These are phyloP conservation scores for Chauna torquata DNA, from an alignment of 2,113 vertebrate species.

Conservation along the genomic window DNA sequence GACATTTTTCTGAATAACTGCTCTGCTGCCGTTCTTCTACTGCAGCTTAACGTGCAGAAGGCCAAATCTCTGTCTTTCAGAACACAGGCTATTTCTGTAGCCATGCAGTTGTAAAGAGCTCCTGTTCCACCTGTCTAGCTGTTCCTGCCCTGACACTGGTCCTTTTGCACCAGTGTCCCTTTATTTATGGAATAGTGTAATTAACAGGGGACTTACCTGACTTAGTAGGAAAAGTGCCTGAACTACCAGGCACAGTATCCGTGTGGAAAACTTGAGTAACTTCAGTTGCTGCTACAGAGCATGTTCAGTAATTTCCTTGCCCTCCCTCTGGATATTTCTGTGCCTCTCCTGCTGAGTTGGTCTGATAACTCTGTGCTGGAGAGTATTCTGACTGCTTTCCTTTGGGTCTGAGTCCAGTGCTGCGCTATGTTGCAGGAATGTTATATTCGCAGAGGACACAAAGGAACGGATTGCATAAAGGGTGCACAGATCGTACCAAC, in stretches of 20 bases:
- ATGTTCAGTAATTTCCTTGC: not conserved
- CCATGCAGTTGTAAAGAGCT: not conserved
- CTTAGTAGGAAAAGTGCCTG: not conserved
- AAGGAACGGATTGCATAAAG: not conserved
- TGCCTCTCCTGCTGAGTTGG: not conserved
- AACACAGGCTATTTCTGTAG: not conserved
- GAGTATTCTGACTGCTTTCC: not conserved
- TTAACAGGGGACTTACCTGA: not conserved
- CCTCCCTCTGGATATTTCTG: not conserved
- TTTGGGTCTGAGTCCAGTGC: accelerated
- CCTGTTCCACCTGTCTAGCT: not conserved
- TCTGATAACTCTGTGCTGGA: not conserved
- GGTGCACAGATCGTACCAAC: not conserved
- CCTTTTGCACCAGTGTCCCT: not conserved
- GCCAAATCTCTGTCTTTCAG: not conserved
- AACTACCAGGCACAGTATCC: not conserved
- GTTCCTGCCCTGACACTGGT: not conserved
- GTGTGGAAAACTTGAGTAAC: not conserved
- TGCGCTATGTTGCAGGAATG: not conserved
- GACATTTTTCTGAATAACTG: not conserved
- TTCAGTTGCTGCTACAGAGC: not conserved
- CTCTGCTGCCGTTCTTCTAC: not conserved
- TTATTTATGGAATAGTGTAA: not conserved
- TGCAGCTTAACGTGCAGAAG: not conserved
- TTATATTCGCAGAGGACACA: not conserved